Evolutionary conservation across 2,797 vertebrate species (phyloP).

Genomic region (Danio choprae): DNA sequence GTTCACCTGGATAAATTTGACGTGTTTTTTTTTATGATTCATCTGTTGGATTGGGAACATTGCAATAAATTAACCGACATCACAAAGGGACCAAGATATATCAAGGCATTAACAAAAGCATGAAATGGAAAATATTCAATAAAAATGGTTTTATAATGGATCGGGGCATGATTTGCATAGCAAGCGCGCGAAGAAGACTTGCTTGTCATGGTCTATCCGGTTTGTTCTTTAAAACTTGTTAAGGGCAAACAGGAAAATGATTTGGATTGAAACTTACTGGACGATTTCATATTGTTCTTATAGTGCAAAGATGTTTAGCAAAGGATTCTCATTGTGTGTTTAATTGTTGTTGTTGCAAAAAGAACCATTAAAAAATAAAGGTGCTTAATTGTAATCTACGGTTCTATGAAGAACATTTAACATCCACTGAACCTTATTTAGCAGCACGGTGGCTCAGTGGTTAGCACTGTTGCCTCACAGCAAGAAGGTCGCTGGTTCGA

Average conservation of each 20-base stretch:
- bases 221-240: background rate
- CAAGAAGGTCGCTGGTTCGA: no score
- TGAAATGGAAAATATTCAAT: conserved; percentile 56
- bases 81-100: conserved; percentile 27
- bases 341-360: no score
- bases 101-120: conserved; percentile 38
- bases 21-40: conserved; percentile 30
- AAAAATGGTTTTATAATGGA: conserved; percentile 39
- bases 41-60: conserved; percentile 15
- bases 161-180: conserved; percentile 13
- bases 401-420: no score
- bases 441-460: no score
- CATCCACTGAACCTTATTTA: no score
- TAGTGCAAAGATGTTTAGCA: background rate
- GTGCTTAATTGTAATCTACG: no score
- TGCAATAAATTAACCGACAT: conserved; percentile 21
- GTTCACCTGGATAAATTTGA: conserved; percentile 43
- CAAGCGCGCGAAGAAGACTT: background rate
- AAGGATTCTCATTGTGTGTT: no score
- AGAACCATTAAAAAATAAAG: no score
- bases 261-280: background rate
- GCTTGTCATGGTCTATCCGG: background rate
- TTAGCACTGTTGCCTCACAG: no score
- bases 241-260: background rate
- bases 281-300: background rate